Evolutionary conservation across 2,888 invertebrate species (phyloP), one percentile per base, ranked within the genome.

Genomic region (Xylota sylvarum): DNA sequence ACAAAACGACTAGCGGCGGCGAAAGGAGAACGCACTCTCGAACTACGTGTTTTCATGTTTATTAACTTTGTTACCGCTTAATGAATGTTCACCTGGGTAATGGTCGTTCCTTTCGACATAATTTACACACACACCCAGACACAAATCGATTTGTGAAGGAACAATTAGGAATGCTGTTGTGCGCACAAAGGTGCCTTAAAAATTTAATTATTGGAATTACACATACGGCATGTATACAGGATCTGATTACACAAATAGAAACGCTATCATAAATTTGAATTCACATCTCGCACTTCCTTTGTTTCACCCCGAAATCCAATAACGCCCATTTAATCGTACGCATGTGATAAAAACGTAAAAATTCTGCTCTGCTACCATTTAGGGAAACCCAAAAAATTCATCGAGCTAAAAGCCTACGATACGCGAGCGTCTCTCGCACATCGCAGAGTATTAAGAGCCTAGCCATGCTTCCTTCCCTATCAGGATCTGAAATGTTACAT

Each of bases 61-160:
- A 74, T 84, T 69, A 79, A 84, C 62, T 84, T 79, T 74, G 79
- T 84, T 79, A 60, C 67, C 40, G 55, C 48, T 78, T 74, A 64
- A 79, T 79, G 79, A 77, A 43, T 48, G 40, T 69, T 70, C 74
- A 74, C 62, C 74, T 74, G 69, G 62, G 62, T 35, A 62, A 67
- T 40, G 58, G 62, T 14, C 30, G 27, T 17, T 32, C 12, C 30
- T 14, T 35, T 19, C n/a, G n/a, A n/a, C 37, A 43, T 46, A 12
- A 30, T 37, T 48, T 55, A 35, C 64, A 48, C 40, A 40, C 35
- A 35, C 35, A 32, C 32, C n/a, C n/a, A 32, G 6, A 32, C 32
- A 35, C 58, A 80, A 73, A 73, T 81, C 76, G 69, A 76, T 81
- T 65, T 37, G 62, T 55, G 67, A 32, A 40, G 30, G 52, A 55